Percentiles rank a stretch among this genome's conserved stretches.
phyloP scores from a whole-genome alignment of 2,888 invertebrate species.

The Apamea monoglypha region DNA sequence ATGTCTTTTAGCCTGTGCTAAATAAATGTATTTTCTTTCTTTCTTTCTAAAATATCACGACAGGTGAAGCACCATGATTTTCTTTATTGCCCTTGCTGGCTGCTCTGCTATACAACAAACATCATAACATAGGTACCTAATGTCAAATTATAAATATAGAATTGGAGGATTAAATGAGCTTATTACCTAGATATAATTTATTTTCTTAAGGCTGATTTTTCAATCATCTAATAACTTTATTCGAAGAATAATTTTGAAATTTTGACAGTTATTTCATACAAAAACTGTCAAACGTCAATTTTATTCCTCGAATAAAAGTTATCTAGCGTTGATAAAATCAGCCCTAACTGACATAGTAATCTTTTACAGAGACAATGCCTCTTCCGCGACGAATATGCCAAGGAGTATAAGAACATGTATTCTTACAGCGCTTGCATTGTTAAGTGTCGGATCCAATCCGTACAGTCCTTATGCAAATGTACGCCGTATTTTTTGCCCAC shows the following conservation, averaged over 20 bases:
- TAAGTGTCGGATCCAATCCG: constrained; percentile 88
- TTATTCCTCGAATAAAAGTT: too few species aligned
- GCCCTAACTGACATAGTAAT: neutral
- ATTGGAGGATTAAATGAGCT: neutral
- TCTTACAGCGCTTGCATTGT: constrained; percentile 91
- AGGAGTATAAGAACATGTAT: constrained; percentile 82
- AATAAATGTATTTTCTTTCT: too few species aligned
- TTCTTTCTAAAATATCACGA: neutral
- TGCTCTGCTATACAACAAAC: neutral
- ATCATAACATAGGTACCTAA: neutral
- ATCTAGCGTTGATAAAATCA: too few species aligned
- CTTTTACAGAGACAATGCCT: constrained; percentile 51
- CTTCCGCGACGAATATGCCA: constrained; percentile 34
- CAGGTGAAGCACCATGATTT: neutral
- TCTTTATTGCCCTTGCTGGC: neutral
- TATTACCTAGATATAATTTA: neutral
- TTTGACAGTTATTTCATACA: too few species aligned
- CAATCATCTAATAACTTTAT: too few species aligned
- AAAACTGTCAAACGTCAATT: too few species aligned
- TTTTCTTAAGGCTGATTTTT: neutral
- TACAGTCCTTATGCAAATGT: constrained; percentile 90
- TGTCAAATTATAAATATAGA: neutral
- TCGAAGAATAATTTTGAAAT: too few species aligned
- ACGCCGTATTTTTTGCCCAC: constrained; percentile 90
- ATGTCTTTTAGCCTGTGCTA: too few species aligned